Percentiles rank a stretch among this genome's conserved stretches.
phyloP scores from a whole-genome alignment of 2,797 vertebrate genomes.

The Aeoliscus strigatus region DNA sequence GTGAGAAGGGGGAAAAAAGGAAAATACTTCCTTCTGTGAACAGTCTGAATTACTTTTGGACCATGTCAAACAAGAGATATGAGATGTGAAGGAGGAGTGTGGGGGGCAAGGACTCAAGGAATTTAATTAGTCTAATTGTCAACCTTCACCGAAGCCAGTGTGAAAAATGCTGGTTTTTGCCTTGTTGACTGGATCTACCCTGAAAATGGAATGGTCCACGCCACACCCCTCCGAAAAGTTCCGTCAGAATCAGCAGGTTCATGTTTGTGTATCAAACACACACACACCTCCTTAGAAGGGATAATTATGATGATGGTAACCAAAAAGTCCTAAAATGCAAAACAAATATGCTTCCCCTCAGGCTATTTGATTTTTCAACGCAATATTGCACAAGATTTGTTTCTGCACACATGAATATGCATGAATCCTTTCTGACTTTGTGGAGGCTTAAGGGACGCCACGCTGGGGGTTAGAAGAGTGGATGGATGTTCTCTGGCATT shows the following conservation, averaged over 20 bases:
- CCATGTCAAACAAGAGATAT: slow-evolving; percentile 7
- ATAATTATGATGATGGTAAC: slow-evolving; percentile 35
- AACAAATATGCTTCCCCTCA: slow-evolving; percentile 32
- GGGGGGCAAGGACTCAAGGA: slow-evolving; percentile 23
- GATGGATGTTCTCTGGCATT: slow-evolving; percentile 57
- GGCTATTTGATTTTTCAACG: too few relatives aligned
- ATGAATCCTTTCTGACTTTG: slow-evolving; percentile 6
- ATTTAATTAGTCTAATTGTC: slow-evolving; percentile 12
- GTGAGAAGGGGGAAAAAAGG: too few relatives aligned
- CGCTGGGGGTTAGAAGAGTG: slow-evolving; percentile 11
- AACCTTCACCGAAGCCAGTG: too few relatives aligned
- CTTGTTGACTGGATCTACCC: too few relatives aligned
- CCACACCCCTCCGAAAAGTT: too few relatives aligned
- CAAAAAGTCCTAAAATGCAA: slow-evolving; percentile 37
- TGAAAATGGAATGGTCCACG: too few relatives aligned
- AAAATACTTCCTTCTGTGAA: slow-evolving; percentile 3
- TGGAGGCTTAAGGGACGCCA: slow-evolving; percentile 1
- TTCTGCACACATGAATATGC: slow-evolving; percentile 1
- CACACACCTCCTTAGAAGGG: background rate
- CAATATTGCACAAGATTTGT: slow-evolving; percentile 26
- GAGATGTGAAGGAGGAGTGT: slow-evolving; percentile 12
- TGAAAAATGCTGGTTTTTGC: too few relatives aligned
- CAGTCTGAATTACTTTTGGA: slow-evolving; percentile 21
- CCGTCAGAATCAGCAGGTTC: too few relatives aligned
- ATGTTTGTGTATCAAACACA: background rate